Evolutionary conservation across 2,113 vertebrate species (phyloP), one percentile per base, ranked within the genome.

Genomic region (Carettochelys insculpta): DNA sequence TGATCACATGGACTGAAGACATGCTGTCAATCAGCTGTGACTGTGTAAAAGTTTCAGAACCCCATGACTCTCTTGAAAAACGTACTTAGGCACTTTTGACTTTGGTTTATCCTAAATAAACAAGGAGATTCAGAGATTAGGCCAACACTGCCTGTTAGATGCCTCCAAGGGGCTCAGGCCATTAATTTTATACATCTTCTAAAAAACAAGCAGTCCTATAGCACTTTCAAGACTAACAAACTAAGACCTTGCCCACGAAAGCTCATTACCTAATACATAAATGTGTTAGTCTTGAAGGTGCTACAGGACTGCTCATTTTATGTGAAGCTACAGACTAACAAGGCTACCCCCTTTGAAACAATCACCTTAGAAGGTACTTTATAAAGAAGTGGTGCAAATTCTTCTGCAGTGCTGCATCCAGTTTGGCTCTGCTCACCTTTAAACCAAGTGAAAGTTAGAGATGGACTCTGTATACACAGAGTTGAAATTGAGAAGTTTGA

Each of bases 371-470:
- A 34, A n/a, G 4, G 38, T 48, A 38, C 71, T 4, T 56, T 73
- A 34, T 1, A 51, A 17, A 34, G 43, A 68, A 54, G 17, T 34
- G 45, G 52, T 77, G 16, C 2, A 80, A 90, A 65, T 47, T 13
- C 2, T 86, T 83, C 58, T 73, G 1, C 0, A 19, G 31, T 58
- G 65, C 47, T 43, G 71, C 22, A 29, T 25, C 16, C 54, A 0
- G 0, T 20, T 77, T 41, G 56, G 25, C 45, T 88, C 41, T 24
- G 14, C 53, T 83, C 8, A 13, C 43, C n/a, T 41, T 27, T 34
- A 4, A 86, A 79, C 68, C 47, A 34, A 16, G 45, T n/a, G 29
- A 68, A 68, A 68, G 38, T 68, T 2, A 38, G 10, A 68, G 10
- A 38, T 50, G 48, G 11, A 12, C 11, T 68, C 17, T 68, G 14